phyloP scores from a whole-genome alignment of 1,140 invertebrate genomes.

The Luehdorfia chinensis region DNA sequence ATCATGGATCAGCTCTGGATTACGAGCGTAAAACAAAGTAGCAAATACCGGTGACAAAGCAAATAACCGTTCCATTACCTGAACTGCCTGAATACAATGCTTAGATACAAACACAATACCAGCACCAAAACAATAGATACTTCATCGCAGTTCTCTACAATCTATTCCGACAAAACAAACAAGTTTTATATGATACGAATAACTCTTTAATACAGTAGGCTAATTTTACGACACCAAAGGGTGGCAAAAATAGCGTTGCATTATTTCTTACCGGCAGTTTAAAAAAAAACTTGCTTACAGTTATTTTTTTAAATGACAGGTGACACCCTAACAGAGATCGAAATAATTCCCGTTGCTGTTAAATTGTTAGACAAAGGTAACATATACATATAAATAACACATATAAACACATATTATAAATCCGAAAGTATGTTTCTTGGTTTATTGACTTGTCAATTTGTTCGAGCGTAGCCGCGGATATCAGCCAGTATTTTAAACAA shows the following conservation, averaged over 20 bases:
- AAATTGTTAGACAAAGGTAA: slow-evolving; percentile 10
- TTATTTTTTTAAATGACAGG: slow-evolving; percentile 35
- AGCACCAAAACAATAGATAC: background rate
- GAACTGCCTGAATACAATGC: slow-evolving; percentile 2
- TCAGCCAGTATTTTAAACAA: too few species aligned
- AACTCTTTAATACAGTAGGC: too few species aligned
- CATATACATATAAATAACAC: background rate
- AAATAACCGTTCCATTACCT: slow-evolving; percentile 3
- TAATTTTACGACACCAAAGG: too few species aligned
- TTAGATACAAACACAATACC: background rate
- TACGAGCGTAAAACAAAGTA: slow-evolving; percentile 12
- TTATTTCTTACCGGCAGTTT: too few species aligned
- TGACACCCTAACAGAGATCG: slow-evolving; percentile 22
- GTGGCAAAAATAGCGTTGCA: too few species aligned
- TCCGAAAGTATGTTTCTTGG: too few species aligned
- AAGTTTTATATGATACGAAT: too few species aligned
- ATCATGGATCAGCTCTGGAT: slow-evolving; percentile 4
- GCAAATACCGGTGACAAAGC: slow-evolving; percentile 9
- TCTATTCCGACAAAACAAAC: background rate
- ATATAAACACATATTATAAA: too few species aligned
- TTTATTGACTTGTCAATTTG: too few species aligned
- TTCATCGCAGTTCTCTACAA: background rate
- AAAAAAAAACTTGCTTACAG: too few species aligned
- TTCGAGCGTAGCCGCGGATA: too few species aligned
- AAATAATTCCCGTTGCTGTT: slow-evolving; percentile 1